These are phyloP conservation scores for Prochilodus magdalenae DNA, from an alignment of 2,113 vertebrate species.

Conservation along the genomic window DNA sequence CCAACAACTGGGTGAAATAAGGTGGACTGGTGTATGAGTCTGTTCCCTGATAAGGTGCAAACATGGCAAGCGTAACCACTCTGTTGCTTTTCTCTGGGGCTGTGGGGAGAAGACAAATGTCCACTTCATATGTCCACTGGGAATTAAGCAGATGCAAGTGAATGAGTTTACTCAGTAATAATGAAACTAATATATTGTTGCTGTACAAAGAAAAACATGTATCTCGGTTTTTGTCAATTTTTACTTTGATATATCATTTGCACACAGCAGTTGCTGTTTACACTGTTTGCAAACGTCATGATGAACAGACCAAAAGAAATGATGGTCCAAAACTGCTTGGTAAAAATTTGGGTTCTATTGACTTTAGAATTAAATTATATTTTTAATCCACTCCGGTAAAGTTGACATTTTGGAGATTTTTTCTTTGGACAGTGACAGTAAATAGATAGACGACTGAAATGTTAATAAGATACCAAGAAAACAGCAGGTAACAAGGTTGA, in stretches of 20 bases:
- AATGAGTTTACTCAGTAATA: neutral
- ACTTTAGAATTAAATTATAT: too few species aligned
- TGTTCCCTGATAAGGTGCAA: slow-evolving; percentile 31
- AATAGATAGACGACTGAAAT: neutral
- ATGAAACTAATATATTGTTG: neutral
- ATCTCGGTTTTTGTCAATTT: too few species aligned
- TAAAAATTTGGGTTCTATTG: too few species aligned
- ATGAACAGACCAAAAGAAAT: too few species aligned
- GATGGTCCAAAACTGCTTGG: too few species aligned
- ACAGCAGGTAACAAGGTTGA: neutral
- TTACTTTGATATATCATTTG: too few species aligned
- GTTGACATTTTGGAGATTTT: too few species aligned
- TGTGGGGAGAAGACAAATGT: neutral
- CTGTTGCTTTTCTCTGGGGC: neutral
- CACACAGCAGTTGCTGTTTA: too few species aligned
- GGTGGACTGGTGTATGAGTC: slow-evolving; percentile 25
- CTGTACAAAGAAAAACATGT: too few species aligned
- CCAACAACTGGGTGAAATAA: slow-evolving; percentile 31
- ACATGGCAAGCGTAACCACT: neutral
- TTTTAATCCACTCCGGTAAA: too few species aligned
- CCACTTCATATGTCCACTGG: neutral
- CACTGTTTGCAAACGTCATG: too few species aligned
- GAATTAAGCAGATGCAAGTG: neutral
- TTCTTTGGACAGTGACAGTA: too few species aligned
- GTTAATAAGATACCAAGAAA: neutral